phyloP scores from a whole-genome alignment of 2,888 invertebrate species.

The Microplitis manilae region DNA sequence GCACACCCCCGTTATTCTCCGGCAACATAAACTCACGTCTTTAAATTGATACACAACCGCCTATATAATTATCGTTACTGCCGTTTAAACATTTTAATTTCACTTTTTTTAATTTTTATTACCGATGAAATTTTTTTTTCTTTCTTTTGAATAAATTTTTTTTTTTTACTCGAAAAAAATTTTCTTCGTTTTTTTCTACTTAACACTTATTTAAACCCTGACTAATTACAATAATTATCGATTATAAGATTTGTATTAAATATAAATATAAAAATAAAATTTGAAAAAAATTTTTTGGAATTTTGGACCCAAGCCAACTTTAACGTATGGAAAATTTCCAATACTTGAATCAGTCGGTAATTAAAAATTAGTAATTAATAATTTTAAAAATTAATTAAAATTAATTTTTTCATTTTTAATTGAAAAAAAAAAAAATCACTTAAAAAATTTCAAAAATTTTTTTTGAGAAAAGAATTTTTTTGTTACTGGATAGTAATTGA shows the following conservation, averaged over 20 bases:
- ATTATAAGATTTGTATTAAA: too few species aligned
- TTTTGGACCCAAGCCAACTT: too few species aligned
- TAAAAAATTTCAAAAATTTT: too few species aligned
- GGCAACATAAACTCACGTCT: background rate
- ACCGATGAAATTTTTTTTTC: background rate
- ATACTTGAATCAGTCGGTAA: too few species aligned
- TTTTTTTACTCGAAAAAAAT: background rate
- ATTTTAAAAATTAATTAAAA: background rate
- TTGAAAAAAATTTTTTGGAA: background rate
- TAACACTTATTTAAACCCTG: too few species aligned
- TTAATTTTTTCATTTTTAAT: background rate
- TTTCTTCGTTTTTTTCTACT: background rate
- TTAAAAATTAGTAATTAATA: background rate
- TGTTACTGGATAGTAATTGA: background rate
- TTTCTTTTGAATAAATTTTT: background rate
- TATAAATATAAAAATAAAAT: too few species aligned
- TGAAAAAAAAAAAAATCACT: background rate
- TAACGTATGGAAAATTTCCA: too few species aligned
- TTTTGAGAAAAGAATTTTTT: background rate
- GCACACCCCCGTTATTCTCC: slow-evolving; percentile 27
- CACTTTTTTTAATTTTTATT: too few species aligned
- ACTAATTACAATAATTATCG: too few species aligned
- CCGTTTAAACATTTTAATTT: background rate
- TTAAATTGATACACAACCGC: background rate
- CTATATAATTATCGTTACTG: background rate